Base-by-base conservation (phyloP, 1,140 invertebrate genomes). In the Formica selysi region DNA sequence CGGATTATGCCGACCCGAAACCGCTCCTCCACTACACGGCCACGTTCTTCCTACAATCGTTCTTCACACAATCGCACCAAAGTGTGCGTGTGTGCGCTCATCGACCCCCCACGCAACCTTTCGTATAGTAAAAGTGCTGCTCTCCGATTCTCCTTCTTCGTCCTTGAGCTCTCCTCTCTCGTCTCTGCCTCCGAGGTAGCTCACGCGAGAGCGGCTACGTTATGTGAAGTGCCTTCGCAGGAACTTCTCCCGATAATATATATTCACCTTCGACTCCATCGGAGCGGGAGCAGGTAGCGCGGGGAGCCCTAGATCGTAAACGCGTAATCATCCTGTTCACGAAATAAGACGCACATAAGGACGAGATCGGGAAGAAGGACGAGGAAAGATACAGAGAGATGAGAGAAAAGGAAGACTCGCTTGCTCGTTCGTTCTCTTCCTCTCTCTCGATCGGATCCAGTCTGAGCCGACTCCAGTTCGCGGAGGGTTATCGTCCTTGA, bases 281-380 rank as follows among this genome's bases (percentile, higher is more conserved):
- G n/a, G n/a, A 83, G 76, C 57, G 41, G 70, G 51, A 80, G 80
- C 87, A 89, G 85, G 89, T 87, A 89, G 89, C 87, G 54, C 48
- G 48, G 16, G 76, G 64, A 59, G 67, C 68, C 51, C 73, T 76
- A 76, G 85, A 83, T 91, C 83, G 81, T 90, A 89, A 89, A 91
- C 70, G 90, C 85, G 84, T 91, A 90, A 91, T 91, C 80, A 80
- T 90, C 87, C 59, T 86, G 76, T 73, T 85, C 81, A 64, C 81
- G 36, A 78, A 78, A 85, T 78, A 76, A 76, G 61, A 85, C 59
- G 59, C 81, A 19, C 48, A 32, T 41, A 78, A 76, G 81, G 71
- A 61, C 19, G 59, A 32, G 38, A 81, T 36, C 32, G 65, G 65
- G 29, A 11, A 32, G 54, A 38, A 68, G 38, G 32, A 64, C 19